Conservation (phyloP, 2,888 invertebrate genomes). For the Apotomis betuletana region DNA sequence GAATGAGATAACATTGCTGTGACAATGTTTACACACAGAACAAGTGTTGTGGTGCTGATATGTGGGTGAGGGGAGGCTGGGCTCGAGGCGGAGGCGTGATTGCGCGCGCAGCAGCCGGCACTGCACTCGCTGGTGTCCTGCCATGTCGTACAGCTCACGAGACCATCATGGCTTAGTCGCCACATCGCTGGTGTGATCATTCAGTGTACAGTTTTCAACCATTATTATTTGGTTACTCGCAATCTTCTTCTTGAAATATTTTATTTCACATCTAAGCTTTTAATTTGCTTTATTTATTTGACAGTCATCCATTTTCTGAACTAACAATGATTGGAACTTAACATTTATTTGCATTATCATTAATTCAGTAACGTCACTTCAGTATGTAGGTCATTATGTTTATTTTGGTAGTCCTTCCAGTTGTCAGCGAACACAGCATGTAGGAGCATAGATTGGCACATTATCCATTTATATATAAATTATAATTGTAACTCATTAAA, state of each 20-base stretch:
- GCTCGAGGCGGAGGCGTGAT: slow-evolving; percentile 58
- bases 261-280: slow-evolving; percentile 70
- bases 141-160: slow-evolving; percentile 74
- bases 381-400: slow-evolving; percentile 31
- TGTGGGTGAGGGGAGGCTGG: slow-evolving; percentile 51
- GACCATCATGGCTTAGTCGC: slow-evolving; percentile 78
- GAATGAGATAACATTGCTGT: slow-evolving; percentile 24
- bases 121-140: slow-evolving; percentile 70
- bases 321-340: slow-evolving; percentile 64
- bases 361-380: slow-evolving; percentile 40
- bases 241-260: slow-evolving; percentile 66
- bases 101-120: slow-evolving; percentile 63
- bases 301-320: slow-evolving; percentile 62
- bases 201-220: slow-evolving; percentile 64
- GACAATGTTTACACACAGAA: slow-evolving; percentile 26
- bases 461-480: slow-evolving; percentile 51
- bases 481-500: slow-evolving; percentile 40
- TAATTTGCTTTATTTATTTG: slow-evolving; percentile 63
- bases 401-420: slow-evolving; percentile 52
- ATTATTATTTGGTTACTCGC: slow-evolving; percentile 66
- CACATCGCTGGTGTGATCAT: slow-evolving; percentile 75
- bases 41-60: slow-evolving; percentile 30
- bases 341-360: slow-evolving; percentile 64
- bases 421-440: slow-evolving; percentile 52
- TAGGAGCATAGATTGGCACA: slow-evolving; percentile 71